Base-by-base conservation (phyloP, 2,797 vertebrate genomes). In the Chromobotia macracanthus region DNA sequence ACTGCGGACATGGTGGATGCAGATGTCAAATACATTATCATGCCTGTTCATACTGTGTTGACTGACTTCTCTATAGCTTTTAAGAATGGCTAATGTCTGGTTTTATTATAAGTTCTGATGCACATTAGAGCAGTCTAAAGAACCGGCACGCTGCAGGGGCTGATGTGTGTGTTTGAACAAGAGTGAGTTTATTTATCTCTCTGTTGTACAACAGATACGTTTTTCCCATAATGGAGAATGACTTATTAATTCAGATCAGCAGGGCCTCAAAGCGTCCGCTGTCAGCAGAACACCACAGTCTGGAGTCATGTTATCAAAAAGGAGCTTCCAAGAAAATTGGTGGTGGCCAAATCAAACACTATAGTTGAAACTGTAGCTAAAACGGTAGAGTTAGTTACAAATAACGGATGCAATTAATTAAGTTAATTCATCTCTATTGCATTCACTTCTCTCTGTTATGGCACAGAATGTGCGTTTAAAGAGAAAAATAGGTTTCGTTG, bases 1-100 rank as follows among this genome's bases (percentile, higher is more conserved):
- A 79, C 18, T 31, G 15, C 55, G 69, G 64, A 35, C 75, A 66
- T 75, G 23, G 65, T 71, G 44, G 53, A 79, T 31, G 55, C 72
- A 72, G 67, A 75, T 75, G 67, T 72, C 76, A 75, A 41, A 79
- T 68, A 70, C 61, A 80, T 81, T 76, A 61, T 61, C 48, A 61
- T 61, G 38, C 78, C 50, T 73, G 61, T 75, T 58, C 50, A 64
- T 50, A n/a, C 28, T n/a, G 4, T 75, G 58, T 71, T 82, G 48
- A 65, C 51, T 48, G 72, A 21, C 56, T 72, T 66, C 35, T 65
- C 5, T 35, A 18, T 72, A 55, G 35, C 18, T 56, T 72, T 79
- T 56, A 72, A 35, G 50, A 66, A 65, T 55, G 72, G 16, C 74
- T 51, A 28, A 77, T 38, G 25, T 65, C 60, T 13, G 63, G 46